A percentile compares a stretch with the other conserved stretches of the same genome.
These are phyloP conservation scores for Hystrix cristata DNA, from an alignment of 2,113 vertebrate genomes.

Conservation along the genomic window DNA sequence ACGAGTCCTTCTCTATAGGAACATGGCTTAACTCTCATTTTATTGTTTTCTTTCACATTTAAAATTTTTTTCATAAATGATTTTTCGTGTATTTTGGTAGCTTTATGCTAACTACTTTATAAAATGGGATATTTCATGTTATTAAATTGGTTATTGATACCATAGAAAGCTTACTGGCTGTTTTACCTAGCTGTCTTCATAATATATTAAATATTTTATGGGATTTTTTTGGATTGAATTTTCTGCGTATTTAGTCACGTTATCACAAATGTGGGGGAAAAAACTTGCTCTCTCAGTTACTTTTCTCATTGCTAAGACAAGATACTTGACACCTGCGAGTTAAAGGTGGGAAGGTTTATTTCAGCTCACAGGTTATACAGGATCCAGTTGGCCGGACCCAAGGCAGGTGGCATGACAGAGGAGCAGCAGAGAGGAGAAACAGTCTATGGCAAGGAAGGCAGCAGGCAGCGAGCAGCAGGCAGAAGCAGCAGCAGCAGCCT, in stretches of 20 bases:
- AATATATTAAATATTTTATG: background rate
- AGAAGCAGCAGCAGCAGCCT: too few relatives aligned
- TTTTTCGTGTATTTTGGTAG: background rate
- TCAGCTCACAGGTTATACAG: too few relatives aligned
- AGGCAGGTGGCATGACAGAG: too few relatives aligned
- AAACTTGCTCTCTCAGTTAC: too few relatives aligned
- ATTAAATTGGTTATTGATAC: background rate
- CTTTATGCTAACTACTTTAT: background rate
- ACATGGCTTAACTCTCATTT: background rate
- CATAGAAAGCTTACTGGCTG: background rate
- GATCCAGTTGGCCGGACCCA: too few relatives aligned
- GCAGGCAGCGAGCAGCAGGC: too few relatives aligned
- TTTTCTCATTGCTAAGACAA: too few relatives aligned
- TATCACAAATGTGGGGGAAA: background rate
- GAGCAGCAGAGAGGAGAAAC: too few relatives aligned
- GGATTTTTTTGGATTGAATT: background rate
- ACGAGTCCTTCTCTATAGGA: background rate
- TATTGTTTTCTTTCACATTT: conserved; percentile 3
- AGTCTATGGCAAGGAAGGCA: too few relatives aligned
- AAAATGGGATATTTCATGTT: background rate
- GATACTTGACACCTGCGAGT: too few relatives aligned
- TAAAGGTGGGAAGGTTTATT: too few relatives aligned
- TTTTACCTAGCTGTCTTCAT: background rate
- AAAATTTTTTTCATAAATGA: background rate
- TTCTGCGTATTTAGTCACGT: background rate